Base-by-base conservation (phyloP, 2,797 vertebrate genomes). In the Rhinoraja longicauda region DNA sequence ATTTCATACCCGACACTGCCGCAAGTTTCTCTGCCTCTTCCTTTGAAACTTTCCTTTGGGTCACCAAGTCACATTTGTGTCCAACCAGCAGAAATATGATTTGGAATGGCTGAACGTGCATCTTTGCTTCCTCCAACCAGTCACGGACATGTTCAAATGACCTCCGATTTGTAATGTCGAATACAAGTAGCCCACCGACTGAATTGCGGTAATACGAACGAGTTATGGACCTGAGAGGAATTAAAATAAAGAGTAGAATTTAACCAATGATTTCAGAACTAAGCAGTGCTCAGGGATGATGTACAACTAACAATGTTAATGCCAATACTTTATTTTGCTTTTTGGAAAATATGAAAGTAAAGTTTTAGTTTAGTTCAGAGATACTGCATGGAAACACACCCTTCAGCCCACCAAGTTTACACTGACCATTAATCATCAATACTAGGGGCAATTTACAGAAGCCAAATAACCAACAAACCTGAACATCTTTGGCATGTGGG, bases 181-280 rank as follows among this genome's bases (percentile, higher is more conserved):
- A 97, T 29, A 97, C 96, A 45, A 97, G 95, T 53, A 97, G 95
- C 93, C 96, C 97, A 93, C 97, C 97, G 93, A 97, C 97, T 12
- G 97, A 97, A 95, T 97, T 97, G 93, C 96, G 96, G 78, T 97
- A 97, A 15, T 97, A 97, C 90, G 97, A 96, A 76, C 96, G 96
- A 53, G 97, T 97, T 95, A 97, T 97, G 78, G 97, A 97, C 93
- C 97, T 97, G 93, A 39, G 86, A 92, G 21, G 10, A 21, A 93
- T 17, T 17, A 26, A 79, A 36, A 72, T 36, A 67, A 45, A 29
- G 67, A 93, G 9, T 32, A 72, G 4, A 15, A 26, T 53, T 73
- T 24, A 92, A 75, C 7, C 13, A 3, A 67, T 10, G 15, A 26
- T 73, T 73, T 53, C 26, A 13, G 1, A 75, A 45, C 7, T 39